Percentiles rank a stretch among this genome's conserved stretches.
These are phyloP conservation scores for Oxytorus armatus DNA, from an alignment of 2,888 invertebrate genomes.

Conservation along the genomic window DNA sequence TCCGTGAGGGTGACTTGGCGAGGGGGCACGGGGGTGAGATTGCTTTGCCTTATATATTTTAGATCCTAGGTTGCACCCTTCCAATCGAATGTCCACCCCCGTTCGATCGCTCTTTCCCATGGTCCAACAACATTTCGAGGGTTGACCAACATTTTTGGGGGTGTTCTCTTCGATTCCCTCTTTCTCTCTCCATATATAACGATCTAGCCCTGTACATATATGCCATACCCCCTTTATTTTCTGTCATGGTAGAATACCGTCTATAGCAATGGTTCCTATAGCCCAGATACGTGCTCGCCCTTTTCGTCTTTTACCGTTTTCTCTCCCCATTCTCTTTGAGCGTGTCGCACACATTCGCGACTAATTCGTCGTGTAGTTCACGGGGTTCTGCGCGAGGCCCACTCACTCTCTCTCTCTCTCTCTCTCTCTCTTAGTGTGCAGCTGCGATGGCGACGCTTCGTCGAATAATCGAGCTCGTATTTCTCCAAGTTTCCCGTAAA, in stretches of 20 bases:
- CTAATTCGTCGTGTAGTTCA: constrained; percentile 74
- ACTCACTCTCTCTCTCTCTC: too few relatives aligned
- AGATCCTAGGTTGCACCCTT: constrained; percentile 64
- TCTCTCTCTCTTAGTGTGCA: constrained; percentile 49
- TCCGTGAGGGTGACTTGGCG: constrained; percentile 54
- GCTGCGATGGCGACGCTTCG: constrained; percentile 62
- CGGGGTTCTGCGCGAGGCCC: constrained; percentile 24
- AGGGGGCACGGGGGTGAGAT: constrained; percentile 27
- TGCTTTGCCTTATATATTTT: constrained; percentile 20
- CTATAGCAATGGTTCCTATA: constrained; percentile 38
- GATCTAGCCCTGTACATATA: constrained; percentile 12
- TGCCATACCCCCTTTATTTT: constrained; percentile 51
- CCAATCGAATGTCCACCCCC: constrained; percentile 68
- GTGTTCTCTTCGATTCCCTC: constrained; percentile 57
- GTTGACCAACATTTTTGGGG: constrained; percentile 70
- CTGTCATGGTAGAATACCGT: constrained; percentile 22
- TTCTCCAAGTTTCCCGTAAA: constrained; percentile 38
- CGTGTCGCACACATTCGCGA: constrained; percentile 69
- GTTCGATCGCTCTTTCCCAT: constrained; percentile 61
- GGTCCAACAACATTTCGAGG: constrained; percentile 63
- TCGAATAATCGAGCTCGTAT: constrained; percentile 49
- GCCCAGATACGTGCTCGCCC: constrained; percentile 29
- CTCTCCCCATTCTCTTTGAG: constrained; percentile 65
- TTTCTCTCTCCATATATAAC: neutral
- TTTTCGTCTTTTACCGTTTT: constrained; percentile 37